Evolutionary conservation across 2,113 vertebrate species (phyloP).

Genomic region (Muscicapa adusta): DNA sequence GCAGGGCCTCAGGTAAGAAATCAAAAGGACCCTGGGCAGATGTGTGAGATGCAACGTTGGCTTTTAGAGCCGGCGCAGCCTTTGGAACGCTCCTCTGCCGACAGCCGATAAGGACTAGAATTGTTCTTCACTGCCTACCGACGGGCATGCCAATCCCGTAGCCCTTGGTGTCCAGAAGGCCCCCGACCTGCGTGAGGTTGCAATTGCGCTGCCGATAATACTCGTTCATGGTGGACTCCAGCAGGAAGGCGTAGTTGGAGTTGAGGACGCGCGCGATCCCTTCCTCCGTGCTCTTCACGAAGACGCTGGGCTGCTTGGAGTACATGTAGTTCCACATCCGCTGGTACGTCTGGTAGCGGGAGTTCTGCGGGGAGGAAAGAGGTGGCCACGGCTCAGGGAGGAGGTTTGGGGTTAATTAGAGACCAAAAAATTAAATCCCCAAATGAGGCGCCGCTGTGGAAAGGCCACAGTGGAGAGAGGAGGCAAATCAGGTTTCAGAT

Average conservation of each 20-base stretch:
- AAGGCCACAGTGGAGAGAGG: neutral
- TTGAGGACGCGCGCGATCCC: constrained; percentile 95
- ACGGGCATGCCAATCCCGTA: constrained; percentile 98
- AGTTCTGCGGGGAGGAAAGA: constrained; percentile 80
- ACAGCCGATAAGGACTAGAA: constrained; percentile 68
- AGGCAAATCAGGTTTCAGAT: neutral
- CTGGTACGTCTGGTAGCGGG: constrained; percentile 98
- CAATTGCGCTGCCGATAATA: constrained; percentile 98
- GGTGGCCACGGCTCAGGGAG: neutral
- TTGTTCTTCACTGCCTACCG: constrained; percentile 81
- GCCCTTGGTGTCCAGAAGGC: constrained; percentile 98
- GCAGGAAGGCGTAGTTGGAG: constrained; percentile 96
- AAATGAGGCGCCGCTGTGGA: fast-evolving
- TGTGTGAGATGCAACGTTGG: constrained; percentile 20
- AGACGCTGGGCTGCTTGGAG: constrained; percentile 96
- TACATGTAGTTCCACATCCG: constrained; percentile 99
- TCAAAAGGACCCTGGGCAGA: neutral
- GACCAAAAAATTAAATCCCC: neutral
- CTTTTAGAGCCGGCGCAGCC: constrained; percentile 38
- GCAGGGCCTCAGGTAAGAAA: neutral
- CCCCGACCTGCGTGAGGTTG: constrained; percentile 98
- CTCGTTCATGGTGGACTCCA: constrained; percentile 99
- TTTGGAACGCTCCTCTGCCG: constrained; percentile 55
- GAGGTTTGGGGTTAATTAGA: neutral
- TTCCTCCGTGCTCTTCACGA: constrained; percentile 98